Evolutionary conservation across 2,888 invertebrate genomes (phyloP).

Genomic region (Lordiphosa fenestrarum): DNA sequence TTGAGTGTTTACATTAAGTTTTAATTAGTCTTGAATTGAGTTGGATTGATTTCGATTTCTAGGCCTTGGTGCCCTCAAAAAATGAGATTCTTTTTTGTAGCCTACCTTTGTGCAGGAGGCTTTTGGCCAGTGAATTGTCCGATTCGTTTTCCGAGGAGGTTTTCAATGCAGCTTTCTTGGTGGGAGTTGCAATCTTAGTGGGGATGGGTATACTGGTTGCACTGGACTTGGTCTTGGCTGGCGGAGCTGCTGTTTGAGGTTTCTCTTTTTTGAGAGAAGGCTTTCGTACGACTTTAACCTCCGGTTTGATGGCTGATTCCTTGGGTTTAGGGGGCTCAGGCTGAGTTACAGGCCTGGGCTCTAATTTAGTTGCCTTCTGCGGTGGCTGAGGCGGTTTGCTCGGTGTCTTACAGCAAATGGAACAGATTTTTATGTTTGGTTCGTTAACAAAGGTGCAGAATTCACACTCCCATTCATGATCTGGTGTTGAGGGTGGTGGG

Average conservation of each 20-base stretch:
- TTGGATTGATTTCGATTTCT: slow-evolving; percentile 23
- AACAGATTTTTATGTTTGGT: slow-evolving; percentile 88
- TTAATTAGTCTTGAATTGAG: slow-evolving; percentile 38
- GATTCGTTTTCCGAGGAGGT: slow-evolving; percentile 64
- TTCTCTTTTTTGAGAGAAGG: slow-evolving; percentile 46
- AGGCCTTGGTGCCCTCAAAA: slow-evolving; percentile 86
- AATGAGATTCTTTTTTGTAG: slow-evolving; percentile 86
- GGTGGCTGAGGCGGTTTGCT: slow-evolving; percentile 74
- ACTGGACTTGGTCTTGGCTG: slow-evolving; percentile 20
- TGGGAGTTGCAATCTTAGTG: slow-evolving; percentile 8
- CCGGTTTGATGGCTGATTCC: slow-evolving; percentile 12
- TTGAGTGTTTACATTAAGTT: slow-evolving; percentile 41
- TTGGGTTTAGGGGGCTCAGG: slow-evolving; percentile 12
- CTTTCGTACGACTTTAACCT: slow-evolving; percentile 33
- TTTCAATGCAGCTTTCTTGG: slow-evolving; percentile 38
- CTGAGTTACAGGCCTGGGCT: slow-evolving; percentile 12
- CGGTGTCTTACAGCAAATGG: slow-evolving; percentile 92
- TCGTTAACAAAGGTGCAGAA: slow-evolving; percentile 95
- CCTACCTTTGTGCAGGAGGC: slow-evolving; percentile 84
- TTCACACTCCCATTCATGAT: slow-evolving; percentile 90
- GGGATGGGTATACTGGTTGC: slow-evolving; percentile 10
- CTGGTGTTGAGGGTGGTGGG: slow-evolving; percentile 82
- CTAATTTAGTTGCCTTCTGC: slow-evolving; percentile 9
- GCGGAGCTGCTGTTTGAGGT: not conserved
- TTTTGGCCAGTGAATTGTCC: slow-evolving; percentile 77